Conservation (phyloP, 2,888 invertebrate genomes). For the Heliconius cydno region DNA sequence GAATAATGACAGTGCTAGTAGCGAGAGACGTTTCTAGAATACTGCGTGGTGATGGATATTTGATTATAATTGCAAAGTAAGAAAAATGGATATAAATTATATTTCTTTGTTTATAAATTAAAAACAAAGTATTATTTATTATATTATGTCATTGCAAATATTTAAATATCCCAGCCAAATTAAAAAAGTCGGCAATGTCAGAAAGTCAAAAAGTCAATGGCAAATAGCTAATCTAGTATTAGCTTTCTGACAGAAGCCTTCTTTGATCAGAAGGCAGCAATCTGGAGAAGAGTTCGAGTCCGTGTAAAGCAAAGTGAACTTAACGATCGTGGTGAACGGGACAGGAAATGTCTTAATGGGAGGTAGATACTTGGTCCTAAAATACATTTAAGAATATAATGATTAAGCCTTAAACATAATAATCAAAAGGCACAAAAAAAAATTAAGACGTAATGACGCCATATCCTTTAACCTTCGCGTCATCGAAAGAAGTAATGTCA, state of each 20-base stretch:
- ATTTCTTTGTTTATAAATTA: not conserved
- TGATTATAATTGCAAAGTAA: not conserved
- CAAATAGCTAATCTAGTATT: too few relatives aligned
- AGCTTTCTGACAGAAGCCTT: too few relatives aligned
- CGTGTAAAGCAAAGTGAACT: too few relatives aligned
- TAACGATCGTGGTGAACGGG: too few relatives aligned
- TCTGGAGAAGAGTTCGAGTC: too few relatives aligned
- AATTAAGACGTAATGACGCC: not conserved
- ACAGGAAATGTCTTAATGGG: too few relatives aligned
- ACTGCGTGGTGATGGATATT: not conserved
- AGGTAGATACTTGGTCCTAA: not conserved
- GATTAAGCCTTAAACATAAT: not conserved
- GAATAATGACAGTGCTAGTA: constrained; percentile 4
- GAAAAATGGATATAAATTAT: not conserved
- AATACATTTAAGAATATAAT: not conserved
- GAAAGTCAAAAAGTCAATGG: too few relatives aligned
- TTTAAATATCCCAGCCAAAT: too few relatives aligned
- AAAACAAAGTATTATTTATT: too few relatives aligned
- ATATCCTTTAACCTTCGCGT: not conserved
- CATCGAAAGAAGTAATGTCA: not conserved
- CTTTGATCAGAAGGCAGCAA: too few relatives aligned
- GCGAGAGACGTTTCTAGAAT: constrained; percentile 4
- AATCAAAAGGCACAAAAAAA: not conserved
- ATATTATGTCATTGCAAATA: too few relatives aligned
- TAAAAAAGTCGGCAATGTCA: too few relatives aligned